phyloP scores from a whole-genome alignment of 1,140 invertebrate species.

The Danaus plexippus region DNA sequence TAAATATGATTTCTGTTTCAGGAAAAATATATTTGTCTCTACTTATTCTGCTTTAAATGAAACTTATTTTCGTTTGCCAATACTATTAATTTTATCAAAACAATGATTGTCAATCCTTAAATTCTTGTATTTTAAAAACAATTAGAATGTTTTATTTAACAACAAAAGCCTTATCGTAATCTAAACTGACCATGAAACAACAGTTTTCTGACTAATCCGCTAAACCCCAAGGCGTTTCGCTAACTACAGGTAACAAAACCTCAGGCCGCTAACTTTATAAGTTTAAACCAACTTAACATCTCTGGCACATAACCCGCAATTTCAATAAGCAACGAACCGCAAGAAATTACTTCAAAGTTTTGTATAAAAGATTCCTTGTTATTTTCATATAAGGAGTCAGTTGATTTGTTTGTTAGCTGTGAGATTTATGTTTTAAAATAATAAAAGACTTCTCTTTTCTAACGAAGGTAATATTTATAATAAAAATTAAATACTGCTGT shows the following conservation, averaged over 20 bases:
- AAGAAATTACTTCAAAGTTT: not conserved
- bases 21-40: no score
- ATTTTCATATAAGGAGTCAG: no score
- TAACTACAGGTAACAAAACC: conserved; percentile 18
- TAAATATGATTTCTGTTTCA: no score
- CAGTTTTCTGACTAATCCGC: conserved; percentile 11
- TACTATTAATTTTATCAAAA: no score
- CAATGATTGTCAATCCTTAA: no score
- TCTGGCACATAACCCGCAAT: conserved; percentile 10
- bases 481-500: not conserved
- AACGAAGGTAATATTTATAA: no score
- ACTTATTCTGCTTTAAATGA: no score
- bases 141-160: not conserved
- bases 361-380: not conserved
- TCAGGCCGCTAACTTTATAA: conserved; percentile 11
- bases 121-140: not conserved
- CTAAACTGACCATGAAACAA: conserved; percentile 4
- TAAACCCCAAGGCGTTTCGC: conserved; percentile 15
- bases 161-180: not conserved
- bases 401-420: no score
- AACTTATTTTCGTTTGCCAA: no score
- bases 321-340: conserved; percentile 8
- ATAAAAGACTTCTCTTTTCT: no score
- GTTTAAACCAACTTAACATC: conserved; percentile 12
- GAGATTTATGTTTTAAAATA: no score